A percentile compares a stretch with the other conserved stretches of the same genome.
phyloP scores from a whole-genome alignment of 2,113 vertebrate genomes.

The human (Homo sapiens) region GRCh38 chr2:234745001-234745500 shows the following conservation, averaged over 20 bases:
- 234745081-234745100: not conserved
- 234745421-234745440: not conserved
- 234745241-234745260: not conserved
- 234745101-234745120: not conserved
- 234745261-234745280: not conserved
- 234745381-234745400: not conserved
- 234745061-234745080: not conserved
- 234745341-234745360: not conserved
- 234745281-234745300: not conserved
- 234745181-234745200: not conserved
- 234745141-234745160: not conserved
- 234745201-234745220: rapidly evolving
- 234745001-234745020: not conserved
- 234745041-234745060: not conserved
- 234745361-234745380: not conserved
- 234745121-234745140: not conserved
- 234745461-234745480: not conserved
- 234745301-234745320: not conserved
- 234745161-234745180: not conserved
- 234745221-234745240: not conserved
- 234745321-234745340: not conserved
- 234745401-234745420: not conserved
- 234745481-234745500: not conserved
- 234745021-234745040: not conserved
- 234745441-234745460: no score